Evolutionary conservation across 2,113 vertebrate genomes (phyloP), one percentile per base, ranked within the genome.

Genomic region (Calypte anna): DNA sequence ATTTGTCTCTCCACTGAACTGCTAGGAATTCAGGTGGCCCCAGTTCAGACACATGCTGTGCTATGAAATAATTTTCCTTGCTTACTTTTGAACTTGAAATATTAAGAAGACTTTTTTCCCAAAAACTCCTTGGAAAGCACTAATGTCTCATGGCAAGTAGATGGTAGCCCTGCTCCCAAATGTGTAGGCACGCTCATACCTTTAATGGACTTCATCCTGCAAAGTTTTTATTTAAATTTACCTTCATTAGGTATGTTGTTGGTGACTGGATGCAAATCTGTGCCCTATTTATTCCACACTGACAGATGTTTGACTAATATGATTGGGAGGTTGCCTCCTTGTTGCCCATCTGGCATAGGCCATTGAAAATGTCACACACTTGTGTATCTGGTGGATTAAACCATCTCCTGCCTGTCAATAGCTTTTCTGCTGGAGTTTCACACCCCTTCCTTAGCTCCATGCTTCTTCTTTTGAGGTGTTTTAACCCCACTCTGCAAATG

Each of bases 61-160:
- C 88, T 94, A 94, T 97, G 93, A 40, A 10, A 78, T 86, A 74
- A 62, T 90, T 81, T 70, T 48, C 70, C 86, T 77, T 94, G 69
- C 88, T 77, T 91, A 97, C 96, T 96, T 92, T 95, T 95, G 94
- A 95, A 85, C 83, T 22, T 23, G 58, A 97, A 82, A 80, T 53
- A 84, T 88, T 89, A 94, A 96, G 78, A 96, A 17, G 80, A 77
- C 93, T 96, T 95, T 88, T 77, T 82, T 85, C 83, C 82, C 23
- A 5, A 36, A 36, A 79, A 33, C 64, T 81, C 38, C 94, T 79
- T 1, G 7, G 63, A 57, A 96, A 92, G 79, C 22, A n/a, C 46
- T 61, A 28, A 64, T 50, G 16, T 82, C 82, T 95, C 19, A 1
- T 20, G 21, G 8, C 6, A 89, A 82, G 44, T 14, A 30, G 57